Evolutionary conservation across 1,140 invertebrate species (phyloP).

Genomic region (Metaphire vulgaris): DNA sequence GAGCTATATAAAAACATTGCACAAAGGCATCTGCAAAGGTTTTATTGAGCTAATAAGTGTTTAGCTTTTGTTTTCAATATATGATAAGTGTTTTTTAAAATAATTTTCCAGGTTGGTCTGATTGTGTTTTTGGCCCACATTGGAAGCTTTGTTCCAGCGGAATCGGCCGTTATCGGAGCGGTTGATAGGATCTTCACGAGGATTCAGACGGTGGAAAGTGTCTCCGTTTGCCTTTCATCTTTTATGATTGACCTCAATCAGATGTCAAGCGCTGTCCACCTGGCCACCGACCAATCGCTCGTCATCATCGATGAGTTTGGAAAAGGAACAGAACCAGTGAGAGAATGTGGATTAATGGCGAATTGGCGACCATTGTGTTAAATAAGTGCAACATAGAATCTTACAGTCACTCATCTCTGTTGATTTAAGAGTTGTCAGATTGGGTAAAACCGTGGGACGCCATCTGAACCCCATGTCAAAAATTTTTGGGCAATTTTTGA

Average conservation of each 20-base stretch:
- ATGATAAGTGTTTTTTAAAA: too few relatives aligned
- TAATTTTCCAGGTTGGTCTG: constrained; percentile 62
- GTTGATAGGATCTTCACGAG: constrained; percentile 69
- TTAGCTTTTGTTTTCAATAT: too few relatives aligned
- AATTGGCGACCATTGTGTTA: neutral
- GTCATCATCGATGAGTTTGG: constrained; percentile 87
- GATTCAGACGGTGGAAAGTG: constrained; percentile 64
- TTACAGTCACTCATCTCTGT: too few relatives aligned
- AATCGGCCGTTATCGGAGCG: constrained; percentile 62
- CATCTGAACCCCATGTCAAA: too few relatives aligned
- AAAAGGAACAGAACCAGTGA: constrained; percentile 69
- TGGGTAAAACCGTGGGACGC: too few relatives aligned
- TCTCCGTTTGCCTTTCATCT: constrained; percentile 71
- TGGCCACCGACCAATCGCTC: constrained; percentile 62
- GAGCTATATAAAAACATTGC: too few relatives aligned
- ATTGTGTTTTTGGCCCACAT: constrained; percentile 77
- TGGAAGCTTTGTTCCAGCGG: constrained; percentile 80
- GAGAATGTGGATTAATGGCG: too few relatives aligned
- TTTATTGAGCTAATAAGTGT: too few relatives aligned
- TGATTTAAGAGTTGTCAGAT: too few relatives aligned
- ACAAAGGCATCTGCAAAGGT: too few relatives aligned
- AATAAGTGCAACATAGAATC: too few relatives aligned
- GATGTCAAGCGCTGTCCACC: constrained; percentile 64
- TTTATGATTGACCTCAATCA: constrained; percentile 79
- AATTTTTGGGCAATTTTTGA: too few relatives aligned